Evolutionary conservation across 2,113 vertebrate species (phyloP).

Genomic region (Centropristis striata): DNA sequence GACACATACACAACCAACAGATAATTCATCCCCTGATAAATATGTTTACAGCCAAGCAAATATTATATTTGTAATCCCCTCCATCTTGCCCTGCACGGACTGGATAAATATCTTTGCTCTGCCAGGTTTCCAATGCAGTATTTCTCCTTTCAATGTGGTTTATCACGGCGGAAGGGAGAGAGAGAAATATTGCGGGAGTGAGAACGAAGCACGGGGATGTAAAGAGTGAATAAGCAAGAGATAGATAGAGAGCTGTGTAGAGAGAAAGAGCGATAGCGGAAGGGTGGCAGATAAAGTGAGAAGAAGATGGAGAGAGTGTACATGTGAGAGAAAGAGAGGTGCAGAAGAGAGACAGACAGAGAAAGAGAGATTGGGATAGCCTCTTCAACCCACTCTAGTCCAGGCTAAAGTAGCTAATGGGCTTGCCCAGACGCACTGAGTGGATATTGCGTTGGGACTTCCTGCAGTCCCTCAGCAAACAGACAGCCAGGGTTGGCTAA

Average conservation of each 20-base stretch:
- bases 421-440: slow-evolving; percentile 79
- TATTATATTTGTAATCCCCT: slow-evolving; percentile 74
- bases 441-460: slow-evolving; percentile 86
- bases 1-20: slow-evolving; percentile 40
- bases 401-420: slow-evolving; percentile 81
- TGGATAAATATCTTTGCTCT: slow-evolving; percentile 65
- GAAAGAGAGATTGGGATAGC: slow-evolving; percentile 63
- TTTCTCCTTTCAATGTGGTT: slow-evolving; percentile 63
- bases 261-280: slow-evolving; percentile 30
- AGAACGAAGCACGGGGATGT: slow-evolving; percentile 31
- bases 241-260: slow-evolving; percentile 48
- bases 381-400: slow-evolving; percentile 71
- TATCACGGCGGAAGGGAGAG: slow-evolving; percentile 23
- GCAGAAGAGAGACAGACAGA: slow-evolving; percentile 39
- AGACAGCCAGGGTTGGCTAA: slow-evolving; percentile 68
- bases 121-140: slow-evolving; percentile 44
- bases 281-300: slow-evolving; percentile 43
- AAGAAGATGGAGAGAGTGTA: slow-evolving; percentile 47
- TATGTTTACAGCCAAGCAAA: slow-evolving; percentile 72
- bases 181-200: background rate
- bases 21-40: slow-evolving; percentile 69
- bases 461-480: slow-evolving; percentile 80
- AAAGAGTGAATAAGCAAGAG: slow-evolving; percentile 55
- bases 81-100: slow-evolving; percentile 56
- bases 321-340: slow-evolving; percentile 41